phyloP scores from a whole-genome alignment of 35 echinoderm and acorn worm genomes.

The Apostichopus californicus region DNA sequence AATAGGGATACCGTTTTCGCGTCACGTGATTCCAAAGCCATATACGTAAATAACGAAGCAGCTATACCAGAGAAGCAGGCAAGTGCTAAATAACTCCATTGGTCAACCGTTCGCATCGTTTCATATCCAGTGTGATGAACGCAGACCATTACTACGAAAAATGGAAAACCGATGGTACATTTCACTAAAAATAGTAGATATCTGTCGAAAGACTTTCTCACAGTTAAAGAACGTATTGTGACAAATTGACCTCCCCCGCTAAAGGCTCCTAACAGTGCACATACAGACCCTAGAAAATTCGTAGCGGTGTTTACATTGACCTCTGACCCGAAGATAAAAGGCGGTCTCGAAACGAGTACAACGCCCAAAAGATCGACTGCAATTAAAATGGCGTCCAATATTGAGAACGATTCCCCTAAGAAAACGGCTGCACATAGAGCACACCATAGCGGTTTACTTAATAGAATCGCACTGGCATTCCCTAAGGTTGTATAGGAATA shows the following conservation, averaged over 20 bases:
- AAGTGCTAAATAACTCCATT: neutral
- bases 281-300: neutral
- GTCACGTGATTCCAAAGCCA: slow-evolving; percentile 21
- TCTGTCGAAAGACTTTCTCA: neutral
- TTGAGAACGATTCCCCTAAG: neutral
- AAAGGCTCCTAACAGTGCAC: neutral
- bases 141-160: neutral
- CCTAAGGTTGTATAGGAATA: slow-evolving; percentile 24
- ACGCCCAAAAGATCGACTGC: neutral
- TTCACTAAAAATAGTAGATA: slow-evolving; percentile 27
- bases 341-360: neutral
- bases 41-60: neutral
- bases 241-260: slow-evolving; percentile 4
- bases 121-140: neutral
- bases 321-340: neutral
- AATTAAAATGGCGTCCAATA: neutral
- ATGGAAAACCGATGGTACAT: slow-evolving; percentile 17
- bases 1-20: slow-evolving; percentile 25
- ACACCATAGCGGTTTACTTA: slow-evolving; percentile 40
- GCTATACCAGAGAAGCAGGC: neutral
- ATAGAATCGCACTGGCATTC: slow-evolving; percentile 21
- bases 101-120: neutral
- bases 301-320: too few relatives aligned
- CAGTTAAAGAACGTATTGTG: neutral
- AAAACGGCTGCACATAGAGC: neutral